Percentiles rank a stretch among this genome's conserved stretches.
Conservation (phyloP, 37 sponge, comb jelly and placozoan genomes). For the Spongia lamella region DNA sequence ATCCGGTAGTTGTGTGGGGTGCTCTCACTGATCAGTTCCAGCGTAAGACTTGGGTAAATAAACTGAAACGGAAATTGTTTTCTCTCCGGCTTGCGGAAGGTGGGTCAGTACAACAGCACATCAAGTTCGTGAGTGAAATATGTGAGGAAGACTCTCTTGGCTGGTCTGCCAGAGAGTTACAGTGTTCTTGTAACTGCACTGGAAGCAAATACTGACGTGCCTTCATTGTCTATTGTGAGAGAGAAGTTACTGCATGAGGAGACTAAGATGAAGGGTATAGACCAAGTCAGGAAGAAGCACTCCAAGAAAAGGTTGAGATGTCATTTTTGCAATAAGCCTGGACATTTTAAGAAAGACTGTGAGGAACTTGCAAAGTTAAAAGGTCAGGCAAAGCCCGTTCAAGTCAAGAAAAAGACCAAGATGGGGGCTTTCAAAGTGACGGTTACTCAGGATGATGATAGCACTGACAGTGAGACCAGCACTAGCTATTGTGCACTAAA, state of each 20-base stretch:
- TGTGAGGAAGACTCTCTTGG: no score
- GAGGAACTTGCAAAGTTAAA: constrained; percentile 23
- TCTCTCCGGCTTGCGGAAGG: no score
- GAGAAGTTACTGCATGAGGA: constrained; percentile 36
- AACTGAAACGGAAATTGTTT: no score
- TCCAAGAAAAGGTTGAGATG: constrained; percentile 30
- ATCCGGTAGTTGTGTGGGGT: no score
- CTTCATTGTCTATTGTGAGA: constrained; percentile 9
- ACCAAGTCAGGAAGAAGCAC: not conserved
- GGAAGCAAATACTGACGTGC: constrained; percentile 40
- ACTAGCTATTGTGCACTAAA: no score
- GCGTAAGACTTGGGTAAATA: no score
- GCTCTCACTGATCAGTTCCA: no score
- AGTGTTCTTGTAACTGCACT: constrained; percentile 51
- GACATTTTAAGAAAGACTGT: constrained; percentile 34
- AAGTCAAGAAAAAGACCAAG: constrained; percentile 23
- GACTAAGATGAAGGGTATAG: constrained; percentile 15
- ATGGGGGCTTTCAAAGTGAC: constrained; percentile 41
- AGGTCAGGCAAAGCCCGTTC: not conserved
- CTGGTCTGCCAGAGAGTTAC: constrained; percentile 50
- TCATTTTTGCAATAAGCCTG: constrained; percentile 17
- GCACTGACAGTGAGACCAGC: constrained; percentile 15
- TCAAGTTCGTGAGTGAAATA: no score
- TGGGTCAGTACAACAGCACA: no score
- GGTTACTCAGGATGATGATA: constrained; percentile 28